phyloP scores from a whole-genome alignment of 1,140 invertebrate genomes.

The Nephila pilipes region DNA sequence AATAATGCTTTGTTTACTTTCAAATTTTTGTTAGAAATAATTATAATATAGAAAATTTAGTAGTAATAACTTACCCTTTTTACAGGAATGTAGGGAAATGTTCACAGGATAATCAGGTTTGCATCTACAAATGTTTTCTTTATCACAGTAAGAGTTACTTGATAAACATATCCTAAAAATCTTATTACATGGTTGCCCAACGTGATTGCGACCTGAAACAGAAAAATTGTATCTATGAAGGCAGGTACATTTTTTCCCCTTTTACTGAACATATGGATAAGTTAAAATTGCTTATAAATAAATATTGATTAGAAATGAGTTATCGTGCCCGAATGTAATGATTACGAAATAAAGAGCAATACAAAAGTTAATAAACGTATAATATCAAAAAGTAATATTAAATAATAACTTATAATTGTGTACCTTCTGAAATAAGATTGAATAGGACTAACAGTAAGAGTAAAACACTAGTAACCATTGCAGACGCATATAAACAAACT shows the following conservation, averaged over 20 bases:
- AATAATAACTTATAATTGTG: background rate
- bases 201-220: slow-evolving; percentile 59
- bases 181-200: slow-evolving; percentile 70
- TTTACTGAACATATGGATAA: background rate
- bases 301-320: background rate
- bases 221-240: background rate
- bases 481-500: slow-evolving; percentile 62
- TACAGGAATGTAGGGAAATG: slow-evolving; percentile 63
- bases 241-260: too few species aligned
- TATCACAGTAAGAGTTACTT: slow-evolving; percentile 74
- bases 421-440: slow-evolving; percentile 50
- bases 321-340: background rate
- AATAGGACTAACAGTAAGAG: slow-evolving; percentile 29
- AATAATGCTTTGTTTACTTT: too few species aligned
- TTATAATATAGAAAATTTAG: too few species aligned
- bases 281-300: background rate
- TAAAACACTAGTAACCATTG: slow-evolving; percentile 58
- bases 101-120: slow-evolving; percentile 73
- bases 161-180: slow-evolving; percentile 65
- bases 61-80: slow-evolving; percentile 45
- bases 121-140: slow-evolving; percentile 71
- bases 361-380: background rate
- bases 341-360: background rate
- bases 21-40: too few species aligned
- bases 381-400: slow-evolving; percentile 1